Evolutionary conservation across 1,140 invertebrate genomes (phyloP).

Genomic region (Plutomurus gul): DNA sequence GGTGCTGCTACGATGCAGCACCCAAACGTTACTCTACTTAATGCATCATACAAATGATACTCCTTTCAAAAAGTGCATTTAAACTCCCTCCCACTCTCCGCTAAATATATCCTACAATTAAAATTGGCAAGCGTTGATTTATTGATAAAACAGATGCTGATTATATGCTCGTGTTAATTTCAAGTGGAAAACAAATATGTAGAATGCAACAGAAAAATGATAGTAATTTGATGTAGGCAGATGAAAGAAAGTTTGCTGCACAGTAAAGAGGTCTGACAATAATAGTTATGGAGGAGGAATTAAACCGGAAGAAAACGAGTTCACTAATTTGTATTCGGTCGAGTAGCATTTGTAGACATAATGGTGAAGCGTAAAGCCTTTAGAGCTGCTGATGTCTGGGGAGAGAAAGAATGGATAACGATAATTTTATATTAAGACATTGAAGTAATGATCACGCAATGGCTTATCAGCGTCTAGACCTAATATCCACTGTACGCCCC

Average conservation of each 20-base stretch:
- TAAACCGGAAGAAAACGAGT: conserved; percentile 15
- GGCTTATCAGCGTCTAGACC: conserved; percentile 19
- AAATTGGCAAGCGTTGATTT: too few relatives aligned
- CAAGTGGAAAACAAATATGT: too few relatives aligned
- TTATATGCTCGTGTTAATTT: too few relatives aligned
- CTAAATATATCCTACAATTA: too few relatives aligned
- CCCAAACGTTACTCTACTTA: too few relatives aligned
- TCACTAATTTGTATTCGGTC: conserved; percentile 25
- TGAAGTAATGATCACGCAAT: conserved; percentile 17
- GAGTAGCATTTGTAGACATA: conserved; percentile 23
- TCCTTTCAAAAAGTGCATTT: too few relatives aligned
- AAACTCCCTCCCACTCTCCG: too few relatives aligned
- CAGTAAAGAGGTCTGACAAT: not conserved
- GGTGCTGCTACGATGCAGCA: too few relatives aligned
- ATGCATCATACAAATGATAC: too few relatives aligned
- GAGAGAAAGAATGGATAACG: conserved; percentile 16
- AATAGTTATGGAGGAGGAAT: conserved; percentile 8
- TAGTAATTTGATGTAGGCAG: too few relatives aligned
- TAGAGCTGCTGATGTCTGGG: conserved; percentile 5
- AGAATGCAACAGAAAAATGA: too few relatives aligned
- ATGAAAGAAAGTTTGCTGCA: not conserved
- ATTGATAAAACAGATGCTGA: too few relatives aligned
- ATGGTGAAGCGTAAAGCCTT: conserved; percentile 7
- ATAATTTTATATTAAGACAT: conserved; percentile 30
- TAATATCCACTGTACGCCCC: conserved; percentile 3